Evolutionary conservation across 2,888 invertebrate species (phyloP), one percentile per base, ranked within the genome.

Genomic region (Napeogenes sylphis): DNA sequence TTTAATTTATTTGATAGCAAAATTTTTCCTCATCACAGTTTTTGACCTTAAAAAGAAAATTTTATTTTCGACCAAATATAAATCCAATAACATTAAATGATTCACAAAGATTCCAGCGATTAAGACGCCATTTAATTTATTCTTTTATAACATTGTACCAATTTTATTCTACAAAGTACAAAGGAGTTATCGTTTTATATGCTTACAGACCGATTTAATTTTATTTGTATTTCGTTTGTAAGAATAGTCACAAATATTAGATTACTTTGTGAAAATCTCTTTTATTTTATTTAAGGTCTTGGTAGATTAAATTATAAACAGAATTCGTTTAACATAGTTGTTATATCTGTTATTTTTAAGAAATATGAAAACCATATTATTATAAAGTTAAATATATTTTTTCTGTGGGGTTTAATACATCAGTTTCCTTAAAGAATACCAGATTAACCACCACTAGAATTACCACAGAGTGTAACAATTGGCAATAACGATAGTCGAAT

Each of bases 1-100:
- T 77, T 73, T 75, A 71, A 69, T 72, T 68, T 74, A 79, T 78
- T 79, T 75, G 77, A 78, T 76, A 69, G 71, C 63, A 63, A 68
- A 47, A 35, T 60, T 58, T 58, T 21, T 42, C 30, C 42, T 55
- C 35, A 55, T 55, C 45, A 47, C 55, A 30, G 21, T 30, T 51
- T 47, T 51, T 51, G 51, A 51, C 51, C 6, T 51, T 10, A 51
- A 51, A 51, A 30, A 51, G 42, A 42, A 8, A 30, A 30, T 12
- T 51, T 51, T 30, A 30, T 51, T 51, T 51, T 51, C 10, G 51
- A 51, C 51, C 21, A 51, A 51, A 30, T 51, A 51, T 30, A 51
- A 51, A 51, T 51, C 51, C 21, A 51, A 51, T 51, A 51, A 51
- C 51, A 51, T 51, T 51, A 21, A 51, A 51, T 30, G 30, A 8